phyloP scores from a whole-genome alignment of 1,140 invertebrate species.

The Solenopsis fugax region DNA sequence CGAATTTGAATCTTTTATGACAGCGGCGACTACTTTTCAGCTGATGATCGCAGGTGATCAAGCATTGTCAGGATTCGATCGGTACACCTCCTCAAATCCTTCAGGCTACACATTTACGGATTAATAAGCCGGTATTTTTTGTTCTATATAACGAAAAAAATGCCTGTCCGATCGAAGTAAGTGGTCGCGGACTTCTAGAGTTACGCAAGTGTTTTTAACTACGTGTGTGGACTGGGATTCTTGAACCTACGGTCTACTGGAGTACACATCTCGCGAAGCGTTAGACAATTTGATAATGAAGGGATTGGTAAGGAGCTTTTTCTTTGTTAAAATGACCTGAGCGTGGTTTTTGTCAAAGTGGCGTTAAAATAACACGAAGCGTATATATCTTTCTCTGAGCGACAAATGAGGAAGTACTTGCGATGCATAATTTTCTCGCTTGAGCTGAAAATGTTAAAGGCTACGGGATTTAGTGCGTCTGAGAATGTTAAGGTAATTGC shows the following conservation, averaged over 20 bases:
- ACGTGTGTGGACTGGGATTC: constrained; percentile 6
- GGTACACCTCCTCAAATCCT: neutral
- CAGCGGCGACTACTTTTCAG: neutral
- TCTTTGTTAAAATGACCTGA: constrained; percentile 11
- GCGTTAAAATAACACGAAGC: constrained; percentile 22
- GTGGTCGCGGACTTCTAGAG: neutral
- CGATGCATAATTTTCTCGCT: constrained; percentile 14
- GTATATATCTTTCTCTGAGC: neutral
- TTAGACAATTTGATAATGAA: constrained; percentile 6
- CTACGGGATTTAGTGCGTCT: constrained; percentile 20
- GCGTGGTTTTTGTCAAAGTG: neutral
- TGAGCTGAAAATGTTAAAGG: constrained; percentile 8
- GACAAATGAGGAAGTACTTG: constrained; percentile 38
- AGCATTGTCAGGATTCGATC: neutral
- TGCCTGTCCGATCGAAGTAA: neutral
- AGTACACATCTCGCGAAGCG: neutral
- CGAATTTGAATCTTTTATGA: neutral
- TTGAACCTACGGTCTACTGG: neutral
- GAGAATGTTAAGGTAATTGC: constrained; percentile 46
- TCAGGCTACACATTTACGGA: neutral
- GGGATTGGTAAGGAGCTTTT: too few relatives aligned
- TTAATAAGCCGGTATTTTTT: constrained; percentile 9
- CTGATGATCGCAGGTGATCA: neutral
- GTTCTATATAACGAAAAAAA: neutral
- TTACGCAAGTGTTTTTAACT: constrained; percentile 24